Evolutionary conservation across 2,888 invertebrate genomes (phyloP), one percentile per base, ranked within the genome.

Genomic region (Harpalus rubripes): DNA sequence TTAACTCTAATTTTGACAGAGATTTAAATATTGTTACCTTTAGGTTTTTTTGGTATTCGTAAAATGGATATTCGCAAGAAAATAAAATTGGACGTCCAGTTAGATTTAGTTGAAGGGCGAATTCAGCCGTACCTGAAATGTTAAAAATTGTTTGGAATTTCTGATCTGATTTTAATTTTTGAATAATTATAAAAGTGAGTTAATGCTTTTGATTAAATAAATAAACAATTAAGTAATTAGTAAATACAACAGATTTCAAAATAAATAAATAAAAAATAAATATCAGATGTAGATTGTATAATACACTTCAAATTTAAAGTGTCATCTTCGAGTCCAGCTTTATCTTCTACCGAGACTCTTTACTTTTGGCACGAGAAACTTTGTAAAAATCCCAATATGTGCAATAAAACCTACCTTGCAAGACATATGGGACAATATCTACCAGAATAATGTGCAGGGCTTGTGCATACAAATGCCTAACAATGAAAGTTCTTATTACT

Each of bases 31-130:
- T 52, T 52, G 5, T 8, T 52, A 52, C 44, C 44, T 6, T 52
- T 92, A 91, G 85, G 95, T 91, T 0, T 92, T 90, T 3, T 91
- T 90, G 89, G 94, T 95, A 52, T 10, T 52, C 10, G 89, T 97
- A 97, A 5, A 95, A 95, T 0, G 97, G 97, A 96, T 96, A 97
- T 88, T 96, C 96, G 91, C 97, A 97, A 0, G 96, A 96, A 89
- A 95, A 97, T 0, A 96, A 93, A 86, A 97, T 96, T 0, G 94
- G 94, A 26, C 96, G 93, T 8, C 96, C 96, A 56, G 96, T 96
- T 86, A 92, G 91, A 90, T 97, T 97, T 86, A 97, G 90, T 52
- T 15, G 59, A 15, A 16, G 59, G 3, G 59, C 7, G 5, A 59
- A 59, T 59, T 59, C 59, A 16, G 59, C 16, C 1, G 59, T 59